Evolutionary conservation across 2,797 vertebrate genomes (phyloP).

Genomic region (Myotis findleyi): DNA sequence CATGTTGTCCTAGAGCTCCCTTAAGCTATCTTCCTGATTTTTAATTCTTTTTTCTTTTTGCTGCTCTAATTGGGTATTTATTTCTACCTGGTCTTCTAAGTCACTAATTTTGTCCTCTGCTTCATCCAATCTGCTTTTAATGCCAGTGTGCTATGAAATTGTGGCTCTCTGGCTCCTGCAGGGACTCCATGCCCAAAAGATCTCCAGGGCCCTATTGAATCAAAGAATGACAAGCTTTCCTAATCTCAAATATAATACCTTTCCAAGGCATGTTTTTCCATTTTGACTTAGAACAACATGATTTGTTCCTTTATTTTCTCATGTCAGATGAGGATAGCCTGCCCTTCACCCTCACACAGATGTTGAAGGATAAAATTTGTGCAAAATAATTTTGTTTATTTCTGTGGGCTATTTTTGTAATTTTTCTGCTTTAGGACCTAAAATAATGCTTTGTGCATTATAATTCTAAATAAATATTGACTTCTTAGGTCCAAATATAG

Average conservation of each 20-base stretch:
- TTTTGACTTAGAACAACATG: not conserved
- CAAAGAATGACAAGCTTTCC: not conserved
- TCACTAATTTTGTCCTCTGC: too few species aligned
- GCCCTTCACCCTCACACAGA: not conserved
- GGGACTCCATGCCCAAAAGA: too few species aligned
- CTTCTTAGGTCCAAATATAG: not conserved
- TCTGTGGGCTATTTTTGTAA: not conserved
- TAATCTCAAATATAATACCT: not conserved
- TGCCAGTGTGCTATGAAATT: not conserved
- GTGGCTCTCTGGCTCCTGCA: not conserved
- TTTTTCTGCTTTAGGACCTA: not conserved
- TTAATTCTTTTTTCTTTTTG: too few species aligned
- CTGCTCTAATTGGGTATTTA: too few species aligned
- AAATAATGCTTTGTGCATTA: not conserved
- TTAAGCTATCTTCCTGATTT: too few species aligned
- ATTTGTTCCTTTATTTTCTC: not conserved
- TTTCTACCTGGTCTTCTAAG: too few species aligned
- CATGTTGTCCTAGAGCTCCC: too few species aligned
- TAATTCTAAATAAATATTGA: constrained; percentile 19
- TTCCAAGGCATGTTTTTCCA: not conserved
- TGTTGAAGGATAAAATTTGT: not conserved
- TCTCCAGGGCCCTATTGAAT: not conserved
- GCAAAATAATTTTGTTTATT: not conserved
- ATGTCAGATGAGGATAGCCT: not conserved
- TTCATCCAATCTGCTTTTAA: too few species aligned